These are phyloP conservation scores for Dasypolia templi DNA, from an alignment of 2,888 invertebrate species.

Conservation along the genomic window DNA sequence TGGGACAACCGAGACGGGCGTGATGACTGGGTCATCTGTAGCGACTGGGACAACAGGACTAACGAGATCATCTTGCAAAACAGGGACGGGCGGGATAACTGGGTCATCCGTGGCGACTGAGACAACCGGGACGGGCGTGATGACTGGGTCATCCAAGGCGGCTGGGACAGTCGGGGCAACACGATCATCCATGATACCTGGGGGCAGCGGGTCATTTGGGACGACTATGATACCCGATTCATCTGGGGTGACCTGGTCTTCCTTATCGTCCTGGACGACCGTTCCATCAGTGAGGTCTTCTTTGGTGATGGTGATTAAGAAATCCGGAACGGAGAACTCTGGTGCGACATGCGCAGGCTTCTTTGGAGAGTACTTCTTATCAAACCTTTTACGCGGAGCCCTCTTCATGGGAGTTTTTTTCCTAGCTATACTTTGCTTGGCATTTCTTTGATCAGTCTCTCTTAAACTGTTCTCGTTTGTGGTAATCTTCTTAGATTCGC, in stretches of 20 bases:
- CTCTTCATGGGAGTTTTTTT: neutral
- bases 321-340: too few species aligned
- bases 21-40: too few species aligned
- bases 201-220: neutral
- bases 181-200: neutral
- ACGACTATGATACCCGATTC: neutral
- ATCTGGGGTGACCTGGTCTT: neutral
- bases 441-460: neutral
- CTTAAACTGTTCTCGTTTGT: neutral
- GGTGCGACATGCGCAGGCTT: too few species aligned
- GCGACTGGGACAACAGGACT: too few species aligned
- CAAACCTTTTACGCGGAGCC: neutral
- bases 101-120: neutral
- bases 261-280: neutral
- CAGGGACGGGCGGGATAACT: neutral
- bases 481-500: neutral
- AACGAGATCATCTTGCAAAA: too few species aligned
- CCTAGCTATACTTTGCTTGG: neutral
- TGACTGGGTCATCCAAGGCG: neutral
- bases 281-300: neutral
- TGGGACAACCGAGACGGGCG: too few species aligned
- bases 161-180: neutral
- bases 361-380: neutral
- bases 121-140: neutral
- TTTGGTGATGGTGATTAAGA: too few species aligned